A percentile compares a stretch with the other conserved stretches of the same genome.
Conservation (phyloP, 2,113 vertebrate genomes). For the Coreoperca whiteheadi region DNA sequence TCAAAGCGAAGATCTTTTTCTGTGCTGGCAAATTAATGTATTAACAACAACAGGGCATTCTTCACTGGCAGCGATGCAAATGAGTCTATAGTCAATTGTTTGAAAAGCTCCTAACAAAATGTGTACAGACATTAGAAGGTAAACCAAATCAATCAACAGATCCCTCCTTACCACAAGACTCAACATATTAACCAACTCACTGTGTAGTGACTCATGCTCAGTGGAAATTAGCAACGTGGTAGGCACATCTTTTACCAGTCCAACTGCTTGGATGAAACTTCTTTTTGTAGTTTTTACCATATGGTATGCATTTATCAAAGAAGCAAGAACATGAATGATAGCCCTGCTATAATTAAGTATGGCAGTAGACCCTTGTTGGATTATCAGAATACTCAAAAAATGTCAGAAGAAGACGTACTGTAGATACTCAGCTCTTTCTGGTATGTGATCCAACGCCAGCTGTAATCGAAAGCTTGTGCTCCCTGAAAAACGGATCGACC, state of each 20-base stretch:
- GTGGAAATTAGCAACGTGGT: constrained; percentile 8
- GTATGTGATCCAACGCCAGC: constrained; percentile 29
- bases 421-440: constrained; percentile 28
- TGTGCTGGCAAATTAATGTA: not conserved
- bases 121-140: not conserved
- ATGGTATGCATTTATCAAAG: constrained; percentile 37
- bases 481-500: constrained; percentile 42
- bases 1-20: not conserved
- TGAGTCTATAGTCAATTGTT: not conserved
- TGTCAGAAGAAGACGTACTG: constrained; percentile 25
- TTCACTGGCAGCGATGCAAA: constrained; percentile 2
- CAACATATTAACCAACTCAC: not conserved
- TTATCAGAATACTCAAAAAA: constrained; percentile 33
- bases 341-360: constrained; percentile 11
- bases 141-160: constrained; percentile 20
- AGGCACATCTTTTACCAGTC: constrained; percentile 40
- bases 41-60: not conserved
- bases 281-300: constrained; percentile 42
- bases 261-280: constrained; percentile 15
- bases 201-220: constrained; percentile 1
- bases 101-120: not conserved
- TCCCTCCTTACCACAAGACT: constrained; percentile 4
- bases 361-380: constrained; percentile 25
- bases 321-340: constrained; percentile 6
- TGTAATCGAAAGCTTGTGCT: constrained; percentile 67